Conservation (phyloP, 2,888 invertebrate species). For the Phyto melanocephala region DNA sequence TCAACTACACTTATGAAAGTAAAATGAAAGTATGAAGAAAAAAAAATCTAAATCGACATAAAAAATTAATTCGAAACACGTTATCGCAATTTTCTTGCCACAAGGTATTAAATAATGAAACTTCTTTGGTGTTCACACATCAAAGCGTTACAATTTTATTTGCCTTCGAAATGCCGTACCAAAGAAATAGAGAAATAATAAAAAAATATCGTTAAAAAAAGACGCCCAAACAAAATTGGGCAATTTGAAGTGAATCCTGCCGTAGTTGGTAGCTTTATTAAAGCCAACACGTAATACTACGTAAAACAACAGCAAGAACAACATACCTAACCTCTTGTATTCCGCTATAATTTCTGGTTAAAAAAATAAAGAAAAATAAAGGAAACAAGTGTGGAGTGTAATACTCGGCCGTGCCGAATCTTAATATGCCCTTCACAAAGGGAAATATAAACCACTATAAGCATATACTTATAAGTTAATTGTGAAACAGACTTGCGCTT, state of each 20-base stretch:
- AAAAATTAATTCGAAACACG: slow-evolving; percentile 77
- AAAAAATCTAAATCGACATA: slow-evolving; percentile 24
- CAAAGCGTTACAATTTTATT: slow-evolving; percentile 66
- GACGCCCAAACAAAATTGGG: slow-evolving; percentile 59
- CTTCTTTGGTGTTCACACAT: slow-evolving; percentile 66
- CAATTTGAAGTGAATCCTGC: slow-evolving; percentile 61
- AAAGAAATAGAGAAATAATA: slow-evolving; percentile 2
- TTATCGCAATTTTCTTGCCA: slow-evolving; percentile 75
- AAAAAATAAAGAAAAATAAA: too few relatives aligned
- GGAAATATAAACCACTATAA: too few relatives aligned
- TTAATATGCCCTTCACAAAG: too few relatives aligned
- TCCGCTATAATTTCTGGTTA: too few relatives aligned
- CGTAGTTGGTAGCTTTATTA: slow-evolving; percentile 32
- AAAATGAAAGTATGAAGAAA: slow-evolving; percentile 11
- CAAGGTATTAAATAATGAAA: slow-evolving; percentile 61
- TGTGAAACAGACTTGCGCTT: too few relatives aligned
- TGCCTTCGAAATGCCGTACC: slow-evolving; percentile 1
- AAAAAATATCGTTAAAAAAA: background rate
- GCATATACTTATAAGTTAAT: too few relatives aligned
- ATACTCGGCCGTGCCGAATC: too few relatives aligned
- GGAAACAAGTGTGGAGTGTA: too few relatives aligned
- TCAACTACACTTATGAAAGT: background rate
- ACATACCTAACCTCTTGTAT: background rate
- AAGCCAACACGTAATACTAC: slow-evolving; percentile 17
- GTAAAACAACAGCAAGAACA: background rate